phyloP scores from a whole-genome alignment of 2,888 invertebrate species.

The Pyralis farinalis region DNA sequence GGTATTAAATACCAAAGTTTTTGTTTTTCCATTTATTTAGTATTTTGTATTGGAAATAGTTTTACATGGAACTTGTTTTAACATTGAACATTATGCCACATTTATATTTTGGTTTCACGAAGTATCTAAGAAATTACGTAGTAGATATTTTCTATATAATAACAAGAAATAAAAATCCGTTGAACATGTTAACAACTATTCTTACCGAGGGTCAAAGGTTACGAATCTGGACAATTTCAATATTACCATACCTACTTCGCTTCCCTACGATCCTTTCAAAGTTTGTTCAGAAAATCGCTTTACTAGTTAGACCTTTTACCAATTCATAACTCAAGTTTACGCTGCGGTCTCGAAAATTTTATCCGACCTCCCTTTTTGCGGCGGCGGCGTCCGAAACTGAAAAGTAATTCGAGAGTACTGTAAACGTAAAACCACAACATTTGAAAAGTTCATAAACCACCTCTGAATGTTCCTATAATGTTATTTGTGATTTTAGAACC shows the following conservation, averaged over 20 bases:
- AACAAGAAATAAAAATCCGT: conserved; percentile 1
- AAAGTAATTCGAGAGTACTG: conserved; percentile 48
- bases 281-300: conserved; percentile 29
- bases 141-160: neutral
- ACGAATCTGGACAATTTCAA: conserved; percentile 9
- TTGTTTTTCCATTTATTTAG: too few relatives aligned
- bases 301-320: conserved; percentile 29
- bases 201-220: conserved; percentile 9
- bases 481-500: conserved; percentile 37
- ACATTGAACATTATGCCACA: too few relatives aligned
- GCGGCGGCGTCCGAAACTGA: conserved; percentile 37
- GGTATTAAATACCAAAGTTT: too few relatives aligned
- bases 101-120: too few relatives aligned
- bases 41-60: too few relatives aligned
- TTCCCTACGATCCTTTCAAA: conserved; percentile 16
- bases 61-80: too few relatives aligned
- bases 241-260: conserved; percentile 17
- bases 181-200: conserved; percentile 7
- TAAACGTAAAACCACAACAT: conserved; percentile 48
- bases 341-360: conserved; percentile 28
- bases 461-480: conserved; percentile 34
- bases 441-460: conserved; percentile 50
- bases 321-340: conserved; percentile 33
- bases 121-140: too few relatives aligned
- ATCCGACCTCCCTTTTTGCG: conserved; percentile 34